These are phyloP conservation scores for Sterna hirundo DNA, from an alignment of 2,113 vertebrate genomes.

Conservation along the genomic window DNA sequence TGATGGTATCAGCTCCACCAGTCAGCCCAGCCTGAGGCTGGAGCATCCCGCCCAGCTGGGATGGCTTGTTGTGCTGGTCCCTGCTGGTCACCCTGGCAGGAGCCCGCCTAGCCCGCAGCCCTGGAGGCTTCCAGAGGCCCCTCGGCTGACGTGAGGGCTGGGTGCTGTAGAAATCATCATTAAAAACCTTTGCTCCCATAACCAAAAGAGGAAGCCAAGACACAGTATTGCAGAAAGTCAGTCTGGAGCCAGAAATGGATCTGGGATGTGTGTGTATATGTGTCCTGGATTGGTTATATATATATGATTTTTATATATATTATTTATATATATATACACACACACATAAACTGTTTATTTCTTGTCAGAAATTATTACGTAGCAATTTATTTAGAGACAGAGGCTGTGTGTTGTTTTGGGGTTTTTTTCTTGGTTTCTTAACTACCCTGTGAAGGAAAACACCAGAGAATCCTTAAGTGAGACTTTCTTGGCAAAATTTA, in stretches of 20 bases:
- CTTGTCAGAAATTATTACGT: background rate
- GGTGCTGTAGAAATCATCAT: background rate
- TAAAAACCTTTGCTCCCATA: background rate
- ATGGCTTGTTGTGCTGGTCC: background rate
- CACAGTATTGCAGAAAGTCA: background rate
- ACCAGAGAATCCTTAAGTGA: background rate
- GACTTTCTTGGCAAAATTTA: background rate
- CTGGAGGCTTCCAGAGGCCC: background rate
- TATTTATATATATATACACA: background rate
- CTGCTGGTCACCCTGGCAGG: background rate
- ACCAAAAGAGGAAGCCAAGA: background rate
- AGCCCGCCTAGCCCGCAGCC: background rate
- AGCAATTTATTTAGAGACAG: background rate
- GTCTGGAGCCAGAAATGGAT: background rate
- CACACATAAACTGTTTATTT: background rate
- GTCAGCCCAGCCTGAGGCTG: background rate
- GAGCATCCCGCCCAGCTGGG: accelerated
- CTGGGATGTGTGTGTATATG: background rate
- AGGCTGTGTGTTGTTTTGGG: background rate
- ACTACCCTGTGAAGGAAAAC: background rate
- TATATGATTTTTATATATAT: background rate
- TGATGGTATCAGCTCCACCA: background rate
- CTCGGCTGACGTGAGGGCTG: background rate
- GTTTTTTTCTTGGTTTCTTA: background rate
- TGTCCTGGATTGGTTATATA: background rate